Percentiles rank a stretch among this genome's conserved stretches.
Conservation (phyloP, 2,797 vertebrate species). For the Knipowitschia caucasica region DNA sequence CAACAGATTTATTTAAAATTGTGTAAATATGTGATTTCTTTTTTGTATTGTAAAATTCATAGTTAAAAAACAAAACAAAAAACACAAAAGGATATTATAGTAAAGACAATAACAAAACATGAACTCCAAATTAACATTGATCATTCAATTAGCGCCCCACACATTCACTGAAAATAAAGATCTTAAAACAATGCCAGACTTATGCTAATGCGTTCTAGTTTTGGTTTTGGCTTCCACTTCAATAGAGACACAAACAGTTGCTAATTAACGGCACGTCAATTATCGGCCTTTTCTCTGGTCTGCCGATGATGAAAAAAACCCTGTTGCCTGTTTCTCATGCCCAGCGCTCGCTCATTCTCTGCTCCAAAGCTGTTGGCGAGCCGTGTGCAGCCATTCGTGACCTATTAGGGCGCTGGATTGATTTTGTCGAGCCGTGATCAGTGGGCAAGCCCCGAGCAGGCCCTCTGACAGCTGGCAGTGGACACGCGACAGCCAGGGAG, state of each 20-base stretch:
- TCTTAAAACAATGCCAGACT: slow-evolving; percentile 34
- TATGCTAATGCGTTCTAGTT: slow-evolving; percentile 24
- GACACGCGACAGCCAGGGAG: slow-evolving; percentile 63
- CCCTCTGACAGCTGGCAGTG: slow-evolving; percentile 73
- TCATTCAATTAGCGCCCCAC: too few relatives aligned
- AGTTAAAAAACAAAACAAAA: too few relatives aligned
- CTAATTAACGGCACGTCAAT: slow-evolving; percentile 66
- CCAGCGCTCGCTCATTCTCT: slow-evolving; percentile 32
- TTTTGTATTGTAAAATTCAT: too few relatives aligned
- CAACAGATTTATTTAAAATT: too few relatives aligned
- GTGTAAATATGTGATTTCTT: too few relatives aligned
- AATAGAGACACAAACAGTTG: slow-evolving; percentile 23
- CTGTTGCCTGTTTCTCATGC: slow-evolving; percentile 23
- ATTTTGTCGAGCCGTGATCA: slow-evolving; percentile 75
- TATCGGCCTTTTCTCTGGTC: slow-evolving; percentile 35
- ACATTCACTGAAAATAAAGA: slow-evolving; percentile 38
- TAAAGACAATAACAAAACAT: too few relatives aligned
- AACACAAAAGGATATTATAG: too few relatives aligned
- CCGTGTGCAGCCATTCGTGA: slow-evolving; percentile 72
- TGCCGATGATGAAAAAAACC: slow-evolving; percentile 35
- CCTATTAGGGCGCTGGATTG: slow-evolving; percentile 79
- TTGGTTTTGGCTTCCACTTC: slow-evolving; percentile 26
- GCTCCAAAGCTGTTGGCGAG: slow-evolving; percentile 72
- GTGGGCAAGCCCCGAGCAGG: slow-evolving; percentile 65
- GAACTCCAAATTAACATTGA: too few relatives aligned